Base-by-base conservation (phyloP, 1,140 invertebrate species). In the Hetaerina americana region DNA sequence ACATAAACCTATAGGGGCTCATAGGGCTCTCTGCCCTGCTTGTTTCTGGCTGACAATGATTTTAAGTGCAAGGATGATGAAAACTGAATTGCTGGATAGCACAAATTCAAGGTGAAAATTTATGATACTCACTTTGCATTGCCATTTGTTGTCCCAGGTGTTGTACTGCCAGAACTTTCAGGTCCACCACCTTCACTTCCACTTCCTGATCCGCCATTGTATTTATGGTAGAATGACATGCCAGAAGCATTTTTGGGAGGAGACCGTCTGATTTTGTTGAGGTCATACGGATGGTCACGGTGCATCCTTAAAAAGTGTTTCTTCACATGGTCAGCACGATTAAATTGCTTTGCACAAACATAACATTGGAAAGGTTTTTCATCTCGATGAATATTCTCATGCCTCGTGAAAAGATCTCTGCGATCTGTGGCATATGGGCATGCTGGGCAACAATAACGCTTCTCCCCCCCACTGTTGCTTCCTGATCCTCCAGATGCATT, bases 311-410 rank as follows among this genome's bases (percentile, higher is more conserved):
- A 82, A 78, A 95, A 95, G 79, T 96, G 94, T 77, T 96, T 96
- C 79, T 96, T 96, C 26, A 96, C 93, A 78, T 96, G 94, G 80
- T 96, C 94, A n/a, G 93, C 93, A 31, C 94, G 85, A 80, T 95
- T 96, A 81, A 96, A 96, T 77, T 94, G 91, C 79, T 95, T 94
- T 77, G 90, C 87, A 79, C 94, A 96, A 8, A 94, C 88, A 78
- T 95, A 95, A 79, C 93, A 96, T 76, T 94, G 91, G 77, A 96
- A 96, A 0, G 94, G 93, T 78, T 96, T 96, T 76, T 95, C 93
- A 77, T 94, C 92, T 72, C 92, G 87, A 77, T 98, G 96, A 73
- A 98, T 97, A 77, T 97, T 96, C 83, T 98, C 94, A 81, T 98
- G 96, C 5, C 95, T 87, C 1, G 94, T 97, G 79, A 93, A 97